A percentile compares a stretch with the other conserved stretches of the same genome.
These are phyloP conservation scores for Pipistrellus pygmaeus DNA, from an alignment of 2,797 vertebrate genomes.

Conservation along the genomic window DNA sequence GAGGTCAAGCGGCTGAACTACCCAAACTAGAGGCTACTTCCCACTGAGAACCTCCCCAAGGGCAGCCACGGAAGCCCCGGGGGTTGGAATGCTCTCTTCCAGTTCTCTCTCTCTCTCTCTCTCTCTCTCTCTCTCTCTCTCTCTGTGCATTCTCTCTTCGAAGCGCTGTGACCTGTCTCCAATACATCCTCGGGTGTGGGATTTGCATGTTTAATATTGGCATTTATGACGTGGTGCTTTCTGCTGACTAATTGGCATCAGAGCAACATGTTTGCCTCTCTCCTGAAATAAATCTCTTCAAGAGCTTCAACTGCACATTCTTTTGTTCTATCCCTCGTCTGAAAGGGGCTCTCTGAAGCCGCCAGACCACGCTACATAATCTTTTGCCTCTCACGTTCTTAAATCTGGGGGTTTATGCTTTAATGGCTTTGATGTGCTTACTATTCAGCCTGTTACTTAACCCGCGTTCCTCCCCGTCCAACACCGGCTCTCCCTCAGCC, in stretches of 20 bases:
- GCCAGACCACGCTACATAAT: constrained; percentile 90
- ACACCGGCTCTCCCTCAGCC: constrained; percentile 85
- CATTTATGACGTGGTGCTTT: constrained; percentile 88
- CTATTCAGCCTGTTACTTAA: constrained; percentile 88
- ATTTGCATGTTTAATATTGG: constrained; percentile 91
- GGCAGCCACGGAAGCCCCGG: constrained; percentile 81
- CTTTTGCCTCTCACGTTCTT: constrained; percentile 89
- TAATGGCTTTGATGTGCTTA: constrained; percentile 90
- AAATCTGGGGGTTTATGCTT: constrained; percentile 91
- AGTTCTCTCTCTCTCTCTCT: constrained; percentile 85
- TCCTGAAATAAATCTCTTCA: constrained; percentile 90
- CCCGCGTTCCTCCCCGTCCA: constrained; percentile 85
- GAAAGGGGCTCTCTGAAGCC: constrained; percentile 89
- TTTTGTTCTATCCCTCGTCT: constrained; percentile 91
- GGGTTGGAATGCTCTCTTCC: constrained; percentile 79
- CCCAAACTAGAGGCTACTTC: neutral
- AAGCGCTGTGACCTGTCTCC: constrained; percentile 88
- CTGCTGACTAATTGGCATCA: constrained; percentile 91
- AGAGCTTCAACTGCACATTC: constrained; percentile 89
- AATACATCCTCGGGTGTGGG: constrained; percentile 88
- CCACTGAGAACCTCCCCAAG: neutral
- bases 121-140: constrained; percentile 83
- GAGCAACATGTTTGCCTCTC: constrained; percentile 90
- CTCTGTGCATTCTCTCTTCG: constrained; percentile 84
- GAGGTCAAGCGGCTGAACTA: neutral